A percentile compares a stretch with the other conserved stretches of the same genome.
phyloP scores from a whole-genome alignment of 2,113 vertebrate species.

The Campylorhamphus procurvoides region DNA sequence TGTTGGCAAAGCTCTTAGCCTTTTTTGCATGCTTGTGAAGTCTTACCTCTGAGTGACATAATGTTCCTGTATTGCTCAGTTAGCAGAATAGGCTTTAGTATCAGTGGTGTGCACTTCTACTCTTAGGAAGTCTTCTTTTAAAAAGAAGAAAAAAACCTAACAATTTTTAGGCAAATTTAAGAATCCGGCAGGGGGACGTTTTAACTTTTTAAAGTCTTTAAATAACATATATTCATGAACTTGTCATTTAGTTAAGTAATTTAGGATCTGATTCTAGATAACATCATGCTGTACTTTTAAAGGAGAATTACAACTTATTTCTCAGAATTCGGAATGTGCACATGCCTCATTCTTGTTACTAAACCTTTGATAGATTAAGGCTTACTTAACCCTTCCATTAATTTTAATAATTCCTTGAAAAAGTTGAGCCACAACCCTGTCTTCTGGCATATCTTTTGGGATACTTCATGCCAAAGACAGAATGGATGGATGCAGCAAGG shows the following conservation, averaged over 20 bases:
- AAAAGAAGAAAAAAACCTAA: not conserved
- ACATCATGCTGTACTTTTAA: not conserved
- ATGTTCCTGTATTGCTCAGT: slow-evolving; percentile 17
- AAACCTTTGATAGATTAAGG: not conserved
- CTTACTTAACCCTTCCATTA: not conserved
- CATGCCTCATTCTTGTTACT: not conserved
- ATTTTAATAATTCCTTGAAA: not conserved
- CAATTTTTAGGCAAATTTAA: not conserved
- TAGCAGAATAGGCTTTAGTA: not conserved
- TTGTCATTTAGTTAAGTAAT: not conserved
- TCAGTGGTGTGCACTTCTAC: not conserved
- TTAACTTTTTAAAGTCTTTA: not conserved
- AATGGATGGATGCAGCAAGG: not conserved
- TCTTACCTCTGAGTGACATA: not conserved
- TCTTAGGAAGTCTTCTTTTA: not conserved
- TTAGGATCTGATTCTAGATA: not conserved
- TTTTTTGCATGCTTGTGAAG: slow-evolving; percentile 22
- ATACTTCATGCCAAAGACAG: not conserved
- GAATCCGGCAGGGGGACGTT: not conserved
- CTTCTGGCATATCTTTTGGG: not conserved
- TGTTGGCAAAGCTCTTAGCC: slow-evolving; percentile 44
- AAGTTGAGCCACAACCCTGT: not conserved
- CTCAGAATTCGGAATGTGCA: not conserved
- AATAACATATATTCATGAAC: not conserved
- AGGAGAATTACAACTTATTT: not conserved